Percentiles rank a stretch among this genome's conserved stretches.
Conservation (phyloP, 2,797 vertebrate genomes). For the Lindbergichthys nudifrons region DNA sequence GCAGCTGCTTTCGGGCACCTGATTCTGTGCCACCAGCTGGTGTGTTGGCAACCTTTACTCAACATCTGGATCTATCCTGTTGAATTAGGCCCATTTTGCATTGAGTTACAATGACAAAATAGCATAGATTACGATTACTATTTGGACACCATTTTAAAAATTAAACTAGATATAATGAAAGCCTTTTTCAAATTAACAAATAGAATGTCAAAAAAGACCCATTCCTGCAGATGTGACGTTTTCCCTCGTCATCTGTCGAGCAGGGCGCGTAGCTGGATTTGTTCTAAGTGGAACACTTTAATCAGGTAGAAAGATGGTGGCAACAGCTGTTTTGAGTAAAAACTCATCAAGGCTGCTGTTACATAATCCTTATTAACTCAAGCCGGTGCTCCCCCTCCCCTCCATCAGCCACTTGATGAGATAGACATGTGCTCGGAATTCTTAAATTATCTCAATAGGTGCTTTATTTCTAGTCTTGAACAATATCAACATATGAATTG, state of each 20-base stretch:
- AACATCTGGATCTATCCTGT: constrained; percentile 45
- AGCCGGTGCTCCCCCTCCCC: constrained; percentile 55
- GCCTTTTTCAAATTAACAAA: constrained; percentile 14
- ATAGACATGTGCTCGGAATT: constrained; percentile 53
- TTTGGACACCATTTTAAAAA: not conserved
- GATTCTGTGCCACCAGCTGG: constrained; percentile 45
- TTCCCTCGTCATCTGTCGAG: constrained; percentile 48
- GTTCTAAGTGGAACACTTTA: constrained; percentile 70
- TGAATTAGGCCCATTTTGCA: constrained; percentile 29
- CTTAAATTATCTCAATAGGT: constrained; percentile 40
- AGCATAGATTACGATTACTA: not conserved
- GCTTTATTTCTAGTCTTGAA: constrained; percentile 19
- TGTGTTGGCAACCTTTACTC: constrained; percentile 12
- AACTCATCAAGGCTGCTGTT: constrained; percentile 83
- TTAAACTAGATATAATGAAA: constrained; percentile 3
- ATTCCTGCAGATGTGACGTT: constrained; percentile 41
- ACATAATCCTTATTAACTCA: constrained; percentile 82
- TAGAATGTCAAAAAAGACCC: constrained; percentile 14
- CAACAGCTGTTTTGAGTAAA: constrained; percentile 84
- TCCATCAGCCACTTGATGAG: constrained; percentile 67
- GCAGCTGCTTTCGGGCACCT: constrained; percentile 28
- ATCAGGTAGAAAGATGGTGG: constrained; percentile 76
- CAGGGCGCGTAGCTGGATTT: constrained; percentile 59
- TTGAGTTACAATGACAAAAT: constrained; percentile 5
- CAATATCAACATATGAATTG: not conserved